These are phyloP conservation scores for Aphaenogaster ashmeadi DNA, from an alignment of 1,140 invertebrate species.

Conservation along the genomic window DNA sequence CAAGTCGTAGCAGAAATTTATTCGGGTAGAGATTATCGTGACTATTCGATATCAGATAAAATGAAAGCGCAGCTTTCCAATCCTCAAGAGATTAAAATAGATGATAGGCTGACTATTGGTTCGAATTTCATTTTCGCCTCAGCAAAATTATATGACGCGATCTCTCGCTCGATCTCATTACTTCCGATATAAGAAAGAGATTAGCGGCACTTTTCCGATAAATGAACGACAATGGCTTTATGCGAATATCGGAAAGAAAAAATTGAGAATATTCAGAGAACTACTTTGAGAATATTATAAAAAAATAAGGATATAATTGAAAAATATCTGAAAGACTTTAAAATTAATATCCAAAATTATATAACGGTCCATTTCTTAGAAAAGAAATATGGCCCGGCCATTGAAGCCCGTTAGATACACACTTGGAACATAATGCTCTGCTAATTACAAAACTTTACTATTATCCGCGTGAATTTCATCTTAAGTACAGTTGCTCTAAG, in stretches of 20 bases:
- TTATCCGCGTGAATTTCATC: not conserved
- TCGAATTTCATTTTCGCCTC: slow-evolving; percentile 26
- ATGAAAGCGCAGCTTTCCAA: not conserved
- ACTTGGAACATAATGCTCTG: not conserved
- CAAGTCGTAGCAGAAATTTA: not conserved
- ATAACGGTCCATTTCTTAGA: not conserved
- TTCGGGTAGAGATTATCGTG: not conserved
- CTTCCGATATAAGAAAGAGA: slow-evolving; percentile 5
- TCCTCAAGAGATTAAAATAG: not conserved
- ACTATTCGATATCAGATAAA: slow-evolving; percentile 4
- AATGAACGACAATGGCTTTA: not conserved
- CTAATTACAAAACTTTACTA: slow-evolving; percentile 24
- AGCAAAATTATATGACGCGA: slow-evolving; percentile 33
- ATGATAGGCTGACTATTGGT: not conserved
- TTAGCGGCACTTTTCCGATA: slow-evolving; percentile 13
- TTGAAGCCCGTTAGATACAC: no score
- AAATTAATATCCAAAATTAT: not conserved
- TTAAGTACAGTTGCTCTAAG: slow-evolving; percentile 3
- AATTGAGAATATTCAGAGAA: slow-evolving; percentile 3
- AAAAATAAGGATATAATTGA: not conserved
- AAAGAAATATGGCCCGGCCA: not conserved
- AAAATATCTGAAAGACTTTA: not conserved
- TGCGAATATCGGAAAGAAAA: not conserved
- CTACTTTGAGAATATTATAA: not conserved
- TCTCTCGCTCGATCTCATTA: slow-evolving; percentile 18